Conservation (phyloP, 2,797 vertebrate species). For the Ceryle rudis region DNA sequence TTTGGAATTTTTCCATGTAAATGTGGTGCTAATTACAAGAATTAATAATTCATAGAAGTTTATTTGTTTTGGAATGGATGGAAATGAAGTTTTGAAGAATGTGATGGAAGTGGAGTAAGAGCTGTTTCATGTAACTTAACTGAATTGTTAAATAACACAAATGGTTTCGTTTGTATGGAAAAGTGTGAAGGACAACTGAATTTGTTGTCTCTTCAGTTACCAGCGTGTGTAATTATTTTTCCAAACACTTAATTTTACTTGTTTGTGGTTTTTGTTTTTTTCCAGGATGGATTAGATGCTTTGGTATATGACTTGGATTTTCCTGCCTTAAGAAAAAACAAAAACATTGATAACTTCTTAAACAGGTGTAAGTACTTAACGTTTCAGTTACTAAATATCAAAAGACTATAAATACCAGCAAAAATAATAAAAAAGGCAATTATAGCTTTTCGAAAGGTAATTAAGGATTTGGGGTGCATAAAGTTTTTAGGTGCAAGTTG, state of each 20-base stretch:
- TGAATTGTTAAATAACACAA: not conserved
- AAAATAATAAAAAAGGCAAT: not conserved
- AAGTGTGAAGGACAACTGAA: not conserved
- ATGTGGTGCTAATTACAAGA: not conserved
- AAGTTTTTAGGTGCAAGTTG: not conserved
- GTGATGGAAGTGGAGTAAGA: not conserved
- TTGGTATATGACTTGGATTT: slow-evolving; percentile 99
- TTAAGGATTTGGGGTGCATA: not conserved
- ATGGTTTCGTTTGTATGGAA: not conserved
- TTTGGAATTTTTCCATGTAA: not conserved
- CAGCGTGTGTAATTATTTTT: not conserved
- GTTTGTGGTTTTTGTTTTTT: not conserved
- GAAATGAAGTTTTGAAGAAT: not conserved
- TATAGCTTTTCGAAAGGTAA: not conserved
- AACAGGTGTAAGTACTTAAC: slow-evolving; percentile 95
- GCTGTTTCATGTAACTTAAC: not conserved
- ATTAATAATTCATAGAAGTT: not conserved
- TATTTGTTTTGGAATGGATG: not conserved
- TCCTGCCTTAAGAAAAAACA: slow-evolving; percentile 99
- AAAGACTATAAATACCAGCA: not conserved
- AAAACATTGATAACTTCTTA: slow-evolving; percentile 99
- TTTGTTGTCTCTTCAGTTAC: not conserved
- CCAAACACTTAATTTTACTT: not conserved
- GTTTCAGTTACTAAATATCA: not conserved
- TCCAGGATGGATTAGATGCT: slow-evolving; percentile 96